phyloP scores from a whole-genome alignment of 2,888 invertebrate genomes.

The Calliphora vomitoria region DNA sequence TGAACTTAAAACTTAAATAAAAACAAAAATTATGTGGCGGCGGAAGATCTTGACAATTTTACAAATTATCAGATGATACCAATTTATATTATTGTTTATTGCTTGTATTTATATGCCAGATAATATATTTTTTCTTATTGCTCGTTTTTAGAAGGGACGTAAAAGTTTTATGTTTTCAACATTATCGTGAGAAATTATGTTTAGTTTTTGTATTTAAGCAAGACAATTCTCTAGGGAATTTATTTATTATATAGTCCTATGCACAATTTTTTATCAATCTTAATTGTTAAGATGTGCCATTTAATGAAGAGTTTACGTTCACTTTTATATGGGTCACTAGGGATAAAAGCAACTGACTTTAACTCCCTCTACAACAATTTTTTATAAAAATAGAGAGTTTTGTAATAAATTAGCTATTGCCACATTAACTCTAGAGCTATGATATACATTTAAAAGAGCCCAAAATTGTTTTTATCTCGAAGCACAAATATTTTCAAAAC shows the following conservation, averaged over 20 bases:
- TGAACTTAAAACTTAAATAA: constrained; percentile 7
- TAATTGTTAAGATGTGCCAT: neutral
- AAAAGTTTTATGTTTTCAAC: neutral
- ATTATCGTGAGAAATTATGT: constrained; percentile 54
- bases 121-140: too few relatives aligned
- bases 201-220: neutral
- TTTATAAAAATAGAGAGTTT: too few relatives aligned
- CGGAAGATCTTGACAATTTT: constrained; percentile 74
- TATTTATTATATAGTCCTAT: constrained; percentile 30
- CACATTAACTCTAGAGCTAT: too few relatives aligned
- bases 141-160: neutral
- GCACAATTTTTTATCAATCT: constrained; percentile 24
- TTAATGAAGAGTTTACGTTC: neutral
- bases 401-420: too few relatives aligned
- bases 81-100: constrained; percentile 74
- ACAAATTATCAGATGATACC: constrained; percentile 74
- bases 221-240: constrained; percentile 52
- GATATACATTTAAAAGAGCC: too few relatives aligned
- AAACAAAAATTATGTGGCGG: constrained; percentile 66
- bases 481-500: too few relatives aligned
- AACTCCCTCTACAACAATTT: too few relatives aligned
- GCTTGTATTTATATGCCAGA: constrained; percentile 65
- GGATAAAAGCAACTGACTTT: too few relatives aligned
- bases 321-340: neutral
- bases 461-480: too few relatives aligned